Base-by-base conservation (phyloP, 2,113 vertebrate species). In the Oreotrochilus melanogaster region DNA sequence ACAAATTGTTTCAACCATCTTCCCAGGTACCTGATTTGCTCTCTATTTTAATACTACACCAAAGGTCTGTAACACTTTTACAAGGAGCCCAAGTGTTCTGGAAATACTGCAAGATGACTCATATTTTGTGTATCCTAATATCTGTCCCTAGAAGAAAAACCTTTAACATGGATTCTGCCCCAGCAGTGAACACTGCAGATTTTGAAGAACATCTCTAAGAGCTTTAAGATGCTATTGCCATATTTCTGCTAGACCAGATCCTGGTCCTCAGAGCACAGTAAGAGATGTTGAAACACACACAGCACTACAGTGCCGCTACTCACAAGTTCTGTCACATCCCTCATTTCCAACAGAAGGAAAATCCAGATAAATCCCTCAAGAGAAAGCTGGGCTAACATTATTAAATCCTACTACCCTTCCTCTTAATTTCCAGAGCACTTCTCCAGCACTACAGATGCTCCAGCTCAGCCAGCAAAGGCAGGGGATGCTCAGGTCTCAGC, bases 291-390 rank as follows among this genome's bases (percentile, higher is more conserved):
- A 47, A 78, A 43, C 17, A 18, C 30, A 14, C 43, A 18, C 16
- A 45, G 3, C 0, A 1, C 9, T 24, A 33, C 4, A 7, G 10
- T 1, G 1, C 23, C 21, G 31, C 61, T 65, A 21, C 25, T 8
- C 2, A 5, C 69, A 47, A 48, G 50, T 1, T 74, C 66, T 47
- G 42, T 56, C 74, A 75, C 6, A 10, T 35, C 31, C 58, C 50
- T 50, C 25, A 14, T 13, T n/a, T 35, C 43, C 62, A 61, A 3
- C 12, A 17, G 18, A n/a, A 14, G 27, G 48, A 18, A 86, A 39
- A 45, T 51, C 17, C 51, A 75, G 24, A 24, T 1, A 16, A 85
- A 53, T 2, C 14, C 57, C 33, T 62, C 21, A 1, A 6, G 0
- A 42, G 16, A 66, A 43, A 8, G 23, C 25, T 0, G 5, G 51